Evolutionary conservation across 2,113 vertebrate species (phyloP), one percentile per base, ranked within the genome.

Genomic region (Antigone vipio): DNA sequence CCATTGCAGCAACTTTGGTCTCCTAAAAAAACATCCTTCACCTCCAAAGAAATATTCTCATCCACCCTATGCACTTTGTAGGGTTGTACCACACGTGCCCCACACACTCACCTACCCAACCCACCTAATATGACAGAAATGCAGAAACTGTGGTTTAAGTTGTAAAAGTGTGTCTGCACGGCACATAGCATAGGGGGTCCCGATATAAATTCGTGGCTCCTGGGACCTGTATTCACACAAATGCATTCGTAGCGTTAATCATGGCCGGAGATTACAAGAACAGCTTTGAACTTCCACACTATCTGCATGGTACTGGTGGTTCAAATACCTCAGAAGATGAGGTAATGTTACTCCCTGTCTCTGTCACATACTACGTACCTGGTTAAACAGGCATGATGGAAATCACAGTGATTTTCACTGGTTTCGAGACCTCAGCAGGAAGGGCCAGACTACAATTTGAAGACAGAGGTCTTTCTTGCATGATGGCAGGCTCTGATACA

Each of bases 161-260:
- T 71, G 29, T 19, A 79, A 64, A 64, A 79, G 26, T 8, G 22
- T 18, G 21, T 55, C 45, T 71, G 6, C 35, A 35, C 14, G n/a
- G 14, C 26, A 6, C 0, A 0, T 12, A n/a, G 14, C 24, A 24
- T 4, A 52, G 14, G 0, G 1, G 35, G 14, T 52, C 8, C 53
- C 13, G 4, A 6, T 34, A 3, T 47, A 22, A 47, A 34, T 68
- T 0, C 52, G 45, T 32, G 12, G 5, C 20, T 67, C 29, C 29
- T 77, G 32, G 47, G 63, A 58, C 15, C 15, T 85, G 35, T 20
- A 19, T 20, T 55, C 52, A 50, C 38, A 45, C 8, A 58, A 58
- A 66, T 26, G 13, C 4, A 16, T 59, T 59, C 30, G 32, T 14
- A 47, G 16, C 1, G 1, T 50, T 49, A 49, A 30, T 42, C 10